Evolutionary conservation across 2,113 vertebrate species (phyloP), one percentile per base, ranked within the genome.

Genomic region (Romanogobio albipinnatus): DNA sequence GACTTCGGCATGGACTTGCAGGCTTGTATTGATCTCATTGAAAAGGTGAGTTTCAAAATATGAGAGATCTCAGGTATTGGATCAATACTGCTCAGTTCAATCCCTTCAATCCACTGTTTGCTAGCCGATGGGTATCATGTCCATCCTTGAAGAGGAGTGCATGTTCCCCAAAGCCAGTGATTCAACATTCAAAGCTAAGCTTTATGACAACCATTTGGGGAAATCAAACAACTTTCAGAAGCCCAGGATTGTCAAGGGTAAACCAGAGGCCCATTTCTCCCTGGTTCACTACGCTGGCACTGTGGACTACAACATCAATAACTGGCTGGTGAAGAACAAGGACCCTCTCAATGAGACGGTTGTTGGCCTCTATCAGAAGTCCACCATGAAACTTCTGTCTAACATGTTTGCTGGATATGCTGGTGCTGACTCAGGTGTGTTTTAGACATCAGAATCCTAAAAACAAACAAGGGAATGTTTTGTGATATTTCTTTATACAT

Each of bases 1-100:
- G 96, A 97, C 80, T 97, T 97, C 8, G 96, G 96, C 2, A 97
- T 97, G 96, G 96, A 97, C 90, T 75, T 96, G 91, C 85, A 87
- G 75, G 89, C 89, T 33, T 90, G 91, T 26, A 93, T 92, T 76
- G 92, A 92, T 24, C 89, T 92, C 14, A 92, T 76, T 85, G 92
- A 92, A 62, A 87, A 92, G 85, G 87, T 85, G 14, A 92, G 22
- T 29, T 61, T 61, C 36, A 3, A 66, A 66, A 33, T 66, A 15
- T 9, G 1, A 39, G 17, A 9, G 0, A 10, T 43, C 19, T 33
- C 14, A 43, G 3, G 59, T 4, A 24, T 13, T 62, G 10, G 4
- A 62, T 26, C 36, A 36, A 71, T 3, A 43, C 36, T 43, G 3
- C 15, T 71, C 17, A 71, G 10, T 10, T 62, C n/a, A 59, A 59